Evolutionary conservation across 37 sponge, comb jelly and placozoan genomes (phyloP).

Genomic region (Tethya wilhelma): DNA sequence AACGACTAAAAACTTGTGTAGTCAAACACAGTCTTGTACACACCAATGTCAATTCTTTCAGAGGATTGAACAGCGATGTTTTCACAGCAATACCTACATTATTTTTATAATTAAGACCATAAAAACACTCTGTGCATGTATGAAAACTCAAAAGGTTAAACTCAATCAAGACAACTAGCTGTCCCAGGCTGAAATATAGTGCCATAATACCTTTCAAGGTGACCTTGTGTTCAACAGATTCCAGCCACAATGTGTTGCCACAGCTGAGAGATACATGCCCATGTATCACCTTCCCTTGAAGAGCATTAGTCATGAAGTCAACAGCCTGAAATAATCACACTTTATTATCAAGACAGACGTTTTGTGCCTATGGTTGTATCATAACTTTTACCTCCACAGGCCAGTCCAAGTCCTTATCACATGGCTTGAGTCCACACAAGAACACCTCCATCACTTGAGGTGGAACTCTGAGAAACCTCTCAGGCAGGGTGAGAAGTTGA

Average conservation of each 20-base stretch:
- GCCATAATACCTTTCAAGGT: slow-evolving; percentile 7
- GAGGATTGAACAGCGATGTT: slow-evolving; percentile 24
- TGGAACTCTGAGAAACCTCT: slow-evolving; percentile 29
- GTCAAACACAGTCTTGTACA: too few species aligned
- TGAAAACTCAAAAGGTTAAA: too few species aligned
- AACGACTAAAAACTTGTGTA: too few species aligned
- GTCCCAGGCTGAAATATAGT: too few species aligned
- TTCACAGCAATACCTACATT: slow-evolving; percentile 15
- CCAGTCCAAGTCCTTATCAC: slow-evolving; percentile 77
- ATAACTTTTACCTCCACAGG: slow-evolving; percentile 24
- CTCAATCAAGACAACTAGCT: too few species aligned
- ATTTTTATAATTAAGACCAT: neutral
- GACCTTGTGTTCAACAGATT: slow-evolving; percentile 48
- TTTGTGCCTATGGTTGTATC: neutral
- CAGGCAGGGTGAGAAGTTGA: slow-evolving; percentile 66
- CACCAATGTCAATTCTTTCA: too few species aligned
- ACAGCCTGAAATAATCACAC: slow-evolving; percentile 35
- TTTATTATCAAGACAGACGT: neutral
- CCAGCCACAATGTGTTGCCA: slow-evolving; percentile 54
- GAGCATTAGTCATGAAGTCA: neutral
- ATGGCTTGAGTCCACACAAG: slow-evolving; percentile 63
- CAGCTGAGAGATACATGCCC: slow-evolving; percentile 22
- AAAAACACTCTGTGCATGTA: neutral
- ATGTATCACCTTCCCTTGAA: slow-evolving; percentile 25
- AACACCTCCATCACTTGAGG: slow-evolving; percentile 69